These are phyloP conservation scores for Spisula solida DNA, from an alignment of 2,888 invertebrate genomes.

Conservation along the genomic window DNA sequence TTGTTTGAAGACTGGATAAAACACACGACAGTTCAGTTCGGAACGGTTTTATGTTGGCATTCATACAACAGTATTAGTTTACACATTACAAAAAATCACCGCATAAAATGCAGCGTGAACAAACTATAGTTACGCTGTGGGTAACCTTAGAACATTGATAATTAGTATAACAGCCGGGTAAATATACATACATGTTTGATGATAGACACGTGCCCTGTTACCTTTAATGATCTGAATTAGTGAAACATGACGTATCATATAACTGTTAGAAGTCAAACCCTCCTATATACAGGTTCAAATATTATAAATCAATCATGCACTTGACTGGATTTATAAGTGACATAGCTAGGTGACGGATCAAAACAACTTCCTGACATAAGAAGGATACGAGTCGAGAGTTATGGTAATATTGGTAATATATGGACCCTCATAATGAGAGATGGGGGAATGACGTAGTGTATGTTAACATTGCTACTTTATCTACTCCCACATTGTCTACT, in stretches of 20 bases:
- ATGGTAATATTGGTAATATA: no score
- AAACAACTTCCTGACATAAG: not conserved
- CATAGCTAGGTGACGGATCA: not conserved
- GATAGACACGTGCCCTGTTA: not conserved
- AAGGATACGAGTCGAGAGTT: not conserved
- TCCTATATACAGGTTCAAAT: not conserved
- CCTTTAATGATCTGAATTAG: not conserved
- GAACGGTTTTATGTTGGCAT: not conserved
- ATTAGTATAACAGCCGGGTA: not conserved
- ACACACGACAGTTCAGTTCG: not conserved
- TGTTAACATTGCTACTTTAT: no score
- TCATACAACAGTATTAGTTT: not conserved
- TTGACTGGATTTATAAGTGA: not conserved
- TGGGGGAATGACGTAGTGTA: no score
- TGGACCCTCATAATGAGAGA: no score
- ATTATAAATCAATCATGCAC: not conserved
- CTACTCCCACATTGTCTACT: no score
- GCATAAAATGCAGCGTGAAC: not conserved
- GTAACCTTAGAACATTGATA: slow-evolving; percentile 3
- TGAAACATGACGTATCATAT: not conserved
- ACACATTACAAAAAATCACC: not conserved
- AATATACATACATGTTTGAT: not conserved
- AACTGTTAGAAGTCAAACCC: not conserved
- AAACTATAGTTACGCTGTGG: not conserved
- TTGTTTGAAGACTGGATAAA: not conserved